Evolutionary conservation across 2,888 invertebrate species (phyloP).

Genomic region (Tenodera sinensis): DNA sequence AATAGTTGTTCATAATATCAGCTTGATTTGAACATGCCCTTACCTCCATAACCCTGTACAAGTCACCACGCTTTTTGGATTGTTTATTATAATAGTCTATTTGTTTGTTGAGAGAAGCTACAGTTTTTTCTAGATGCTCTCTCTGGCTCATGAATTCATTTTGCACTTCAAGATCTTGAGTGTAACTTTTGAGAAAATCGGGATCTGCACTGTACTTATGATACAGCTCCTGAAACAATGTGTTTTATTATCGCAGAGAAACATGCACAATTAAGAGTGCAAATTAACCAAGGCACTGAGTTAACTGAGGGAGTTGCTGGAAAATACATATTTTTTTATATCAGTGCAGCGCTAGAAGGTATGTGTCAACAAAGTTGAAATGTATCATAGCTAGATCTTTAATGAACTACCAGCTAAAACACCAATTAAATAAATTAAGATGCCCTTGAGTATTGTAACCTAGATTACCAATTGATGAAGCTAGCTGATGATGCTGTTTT

Average conservation of each 20-base stretch:
- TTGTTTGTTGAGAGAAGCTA: conserved; percentile 52
- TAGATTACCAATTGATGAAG: too few relatives aligned
- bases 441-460: too few relatives aligned
- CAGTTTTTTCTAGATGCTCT: conserved; percentile 71
- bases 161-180: conserved; percentile 67
- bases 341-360: too few relatives aligned
- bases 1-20: background rate
- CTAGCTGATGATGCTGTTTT: too few relatives aligned
- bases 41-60: conserved; percentile 63
- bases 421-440: too few relatives aligned
- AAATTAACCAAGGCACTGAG: too few relatives aligned
- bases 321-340: too few relatives aligned
- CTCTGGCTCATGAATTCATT: conserved; percentile 76
- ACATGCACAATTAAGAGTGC: background rate
- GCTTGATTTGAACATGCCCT: conserved; percentile 30
- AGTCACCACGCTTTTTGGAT: conserved; percentile 47
- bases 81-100: conserved; percentile 43
- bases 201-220: conserved; percentile 69
- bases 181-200: conserved; percentile 62
- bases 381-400: too few relatives aligned
- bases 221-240: conserved; percentile 52
- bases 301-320: too few relatives aligned
- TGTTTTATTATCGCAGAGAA: background rate
- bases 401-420: too few relatives aligned
- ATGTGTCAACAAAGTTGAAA: too few relatives aligned